phyloP scores from a whole-genome alignment of 1,140 invertebrate species.

The Aphaenogaster rudis region DNA sequence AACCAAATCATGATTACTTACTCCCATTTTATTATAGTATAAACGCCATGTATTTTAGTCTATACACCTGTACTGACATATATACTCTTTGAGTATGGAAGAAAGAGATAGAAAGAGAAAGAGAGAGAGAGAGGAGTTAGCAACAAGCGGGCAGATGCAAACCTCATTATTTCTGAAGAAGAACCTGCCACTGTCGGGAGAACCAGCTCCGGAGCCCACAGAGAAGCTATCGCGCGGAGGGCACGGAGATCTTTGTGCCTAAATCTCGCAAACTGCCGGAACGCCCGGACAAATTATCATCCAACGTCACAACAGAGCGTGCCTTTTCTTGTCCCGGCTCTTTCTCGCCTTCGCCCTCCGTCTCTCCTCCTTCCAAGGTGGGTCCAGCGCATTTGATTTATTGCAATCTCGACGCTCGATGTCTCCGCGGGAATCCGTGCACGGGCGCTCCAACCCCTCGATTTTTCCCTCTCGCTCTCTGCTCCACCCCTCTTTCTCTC shows the following conservation, averaged over 20 bases:
- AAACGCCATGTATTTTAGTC: not conserved
- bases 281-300: conserved; percentile 80
- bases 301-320: conserved; percentile 77
- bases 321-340: conserved; percentile 67
- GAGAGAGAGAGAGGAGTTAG: not conserved
- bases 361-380: conserved; percentile 25
- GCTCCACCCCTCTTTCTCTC: not conserved
- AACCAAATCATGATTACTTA: not conserved
- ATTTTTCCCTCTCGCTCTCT: not conserved
- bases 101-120: not conserved
- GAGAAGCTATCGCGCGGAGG: not conserved
- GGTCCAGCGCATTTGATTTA: conserved; percentile 75
- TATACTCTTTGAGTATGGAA: not conserved
- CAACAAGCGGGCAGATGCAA: conserved; percentile 32
- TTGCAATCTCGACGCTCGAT: conserved; percentile 73
- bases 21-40: not conserved
- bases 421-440: conserved; percentile 68
- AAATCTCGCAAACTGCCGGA: conserved; percentile 73
- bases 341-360: conserved; percentile 33
- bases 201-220: not conserved
- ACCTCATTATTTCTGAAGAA: conserved; percentile 33
- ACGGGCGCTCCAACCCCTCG: not conserved
- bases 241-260: conserved; percentile 48
- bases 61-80: conserved; percentile 33
- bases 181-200: conserved; percentile 60